Evolutionary conservation across 2,113 vertebrate genomes (phyloP), one percentile per base, ranked within the genome.

Genomic region (Bambusicola thoracicus): DNA sequence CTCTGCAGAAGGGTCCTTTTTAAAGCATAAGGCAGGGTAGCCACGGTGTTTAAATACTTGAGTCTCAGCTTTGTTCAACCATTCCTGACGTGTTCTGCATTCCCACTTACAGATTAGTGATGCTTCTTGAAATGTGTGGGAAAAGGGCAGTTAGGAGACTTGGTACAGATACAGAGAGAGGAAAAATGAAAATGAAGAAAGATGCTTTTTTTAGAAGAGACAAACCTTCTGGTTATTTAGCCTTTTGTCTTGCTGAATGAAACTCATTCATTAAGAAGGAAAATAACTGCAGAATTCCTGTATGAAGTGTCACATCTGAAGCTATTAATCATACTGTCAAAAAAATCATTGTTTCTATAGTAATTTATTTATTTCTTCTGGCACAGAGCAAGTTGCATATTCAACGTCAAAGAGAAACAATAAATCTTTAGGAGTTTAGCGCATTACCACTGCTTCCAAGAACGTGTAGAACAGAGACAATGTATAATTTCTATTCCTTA

Each of bases 401-500:
- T 95, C 62, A 83, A 7, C 0, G 2, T 94, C 87, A 88, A 85
- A 94, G 63, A 3, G 0, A 88, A 96, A 92, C 86, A 95, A 84
- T 91, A 94, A 78, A 92, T 77, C 85, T 56, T 53, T 51, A 86
- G 72, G 62, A 51, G 48, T 93, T 94, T 63, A 67, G 51, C 67
- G 80, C 86, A 68, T 67, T 74, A 53, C 76, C 49, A 16, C 91
- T 65, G 73, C 25, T 94, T 95, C 73, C 63, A 94, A 46, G 85
- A 87, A 78, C 44, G 17, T 22, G 34, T 69, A 63, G 77, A 81
- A 85, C 70, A 94, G 21, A 80, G 48, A 69, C 44, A 94, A 55
- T 7, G 0, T 56, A 12, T 96, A 49, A 92, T 94, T 97, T 96
- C 92, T 93, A 79, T 93, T 94, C 81, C 96, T 95, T 91, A 67